A percentile compares a stretch with the other conserved stretches of the same genome.
phyloP scores from a whole-genome alignment of 1,140 invertebrate genomes.

The Hesperophylax magnus region DNA sequence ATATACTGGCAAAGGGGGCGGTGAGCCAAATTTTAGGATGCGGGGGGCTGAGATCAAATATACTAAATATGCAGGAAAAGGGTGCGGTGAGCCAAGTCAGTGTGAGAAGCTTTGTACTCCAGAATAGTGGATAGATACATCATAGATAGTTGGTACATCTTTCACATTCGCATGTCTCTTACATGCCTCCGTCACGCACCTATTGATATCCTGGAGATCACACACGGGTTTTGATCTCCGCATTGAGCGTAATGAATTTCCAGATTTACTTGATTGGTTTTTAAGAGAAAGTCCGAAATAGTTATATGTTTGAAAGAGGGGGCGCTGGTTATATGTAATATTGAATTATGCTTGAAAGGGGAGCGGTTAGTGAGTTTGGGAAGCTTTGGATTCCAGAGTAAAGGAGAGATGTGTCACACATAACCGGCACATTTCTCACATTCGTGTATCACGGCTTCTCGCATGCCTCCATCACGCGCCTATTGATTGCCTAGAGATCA shows the following conservation, averaged over 20 bases:
- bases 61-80: too few relatives aligned
- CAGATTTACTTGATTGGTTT: conserved; percentile 46
- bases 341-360: too few relatives aligned
- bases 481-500: conserved; percentile 50
- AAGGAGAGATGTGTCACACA: neutral
- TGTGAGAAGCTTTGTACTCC: too few relatives aligned
- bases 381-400: too few relatives aligned
- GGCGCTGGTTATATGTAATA: too few relatives aligned
- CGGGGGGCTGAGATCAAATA: too few relatives aligned
- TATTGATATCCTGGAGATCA: conserved; percentile 49
- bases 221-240: conserved; percentile 36
- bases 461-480: conserved; percentile 26
- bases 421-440: neutral
- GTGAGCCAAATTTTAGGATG: too few relatives aligned
- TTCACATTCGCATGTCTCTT: neutral
- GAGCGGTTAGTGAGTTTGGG: too few relatives aligned
- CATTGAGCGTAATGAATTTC: conserved; percentile 42
- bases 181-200: conserved; percentile 22
- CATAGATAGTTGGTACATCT: neutral
- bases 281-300: too few relatives aligned
- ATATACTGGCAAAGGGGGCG: too few relatives aligned
- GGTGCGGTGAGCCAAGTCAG: too few relatives aligned
- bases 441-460: neutral
- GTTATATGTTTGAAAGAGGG: too few relatives aligned
- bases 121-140: neutral